Evolutionary conservation across 2,888 invertebrate species (phyloP).

Genomic region (Athetis lepigone): DNA sequence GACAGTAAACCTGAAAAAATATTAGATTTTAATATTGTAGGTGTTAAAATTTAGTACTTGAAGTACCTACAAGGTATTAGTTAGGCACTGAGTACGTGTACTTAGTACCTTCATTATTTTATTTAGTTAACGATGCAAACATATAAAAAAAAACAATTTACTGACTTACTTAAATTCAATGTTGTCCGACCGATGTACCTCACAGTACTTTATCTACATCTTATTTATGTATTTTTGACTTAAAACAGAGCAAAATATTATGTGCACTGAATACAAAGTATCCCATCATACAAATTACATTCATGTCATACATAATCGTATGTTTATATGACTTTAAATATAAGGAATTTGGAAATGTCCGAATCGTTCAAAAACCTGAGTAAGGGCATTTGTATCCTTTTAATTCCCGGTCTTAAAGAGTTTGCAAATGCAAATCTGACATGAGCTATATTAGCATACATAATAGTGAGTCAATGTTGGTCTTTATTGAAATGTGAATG

Average conservation of each 20-base stretch:
- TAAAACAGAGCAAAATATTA: conserved; percentile 45
- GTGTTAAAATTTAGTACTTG: no score
- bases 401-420: conserved; percentile 40
- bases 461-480: conserved; percentile 39
- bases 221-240: conserved; percentile 57
- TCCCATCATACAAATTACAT: conserved; percentile 15
- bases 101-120: conserved; percentile 15
- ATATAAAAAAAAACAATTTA: conserved; percentile 13
- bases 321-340: conserved; percentile 24
- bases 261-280: conserved; percentile 51
- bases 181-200: conserved; percentile 30
- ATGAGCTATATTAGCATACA: conserved; percentile 51
- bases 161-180: conserved; percentile 33
- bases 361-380: conserved; percentile 11
- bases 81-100: conserved; percentile 19
- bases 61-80: no score
- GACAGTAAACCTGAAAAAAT: no score
- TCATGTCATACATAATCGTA: conserved; percentile 23
- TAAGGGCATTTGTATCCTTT: conserved; percentile 25
- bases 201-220: conserved; percentile 50
- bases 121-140: conserved; percentile 13
- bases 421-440: conserved; percentile 44
- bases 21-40: no score
- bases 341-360: conserved; percentile 23
- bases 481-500: conserved; percentile 26